Evolutionary conservation across 2,888 invertebrate species (phyloP).

Genomic region (Tuta absoluta): DNA sequence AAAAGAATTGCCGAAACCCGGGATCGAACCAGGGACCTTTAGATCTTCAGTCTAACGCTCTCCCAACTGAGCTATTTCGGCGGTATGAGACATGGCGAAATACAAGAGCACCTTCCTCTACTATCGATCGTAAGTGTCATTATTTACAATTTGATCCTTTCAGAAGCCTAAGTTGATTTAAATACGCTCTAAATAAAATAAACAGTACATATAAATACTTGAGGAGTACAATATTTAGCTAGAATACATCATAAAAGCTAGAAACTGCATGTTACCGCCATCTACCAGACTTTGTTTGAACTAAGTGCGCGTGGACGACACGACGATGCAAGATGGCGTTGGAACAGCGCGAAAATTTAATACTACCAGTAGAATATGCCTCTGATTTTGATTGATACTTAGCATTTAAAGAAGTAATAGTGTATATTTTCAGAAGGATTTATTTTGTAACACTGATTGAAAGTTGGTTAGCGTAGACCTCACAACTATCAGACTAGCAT

Average conservation of each 20-base stretch:
- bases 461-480: too few relatives aligned
- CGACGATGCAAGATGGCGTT: neutral
- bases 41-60: constrained; percentile 86
- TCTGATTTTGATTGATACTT: too few relatives aligned
- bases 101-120: constrained; percentile 31
- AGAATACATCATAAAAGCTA: neutral
- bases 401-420: too few relatives aligned
- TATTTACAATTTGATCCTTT: neutral
- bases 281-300: neutral
- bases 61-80: constrained; percentile 86
- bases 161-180: neutral
- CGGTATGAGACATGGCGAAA: constrained; percentile 39
- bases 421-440: too few relatives aligned
- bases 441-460: too few relatives aligned
- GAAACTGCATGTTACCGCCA: neutral
- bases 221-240: neutral
- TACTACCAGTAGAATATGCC: neutral
- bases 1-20: constrained; percentile 83
- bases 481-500: too few relatives aligned
- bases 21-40: constrained; percentile 87
- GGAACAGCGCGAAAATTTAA: neutral
- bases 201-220: neutral
- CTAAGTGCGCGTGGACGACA: neutral
- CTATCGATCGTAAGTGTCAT: constrained; percentile 4
- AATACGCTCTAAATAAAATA: neutral